A percentile compares a stretch with the other conserved stretches of the same genome.
Evolutionary conservation across 1,140 invertebrate species (phyloP).

Genomic region (Penaeus japonicus): DNA sequence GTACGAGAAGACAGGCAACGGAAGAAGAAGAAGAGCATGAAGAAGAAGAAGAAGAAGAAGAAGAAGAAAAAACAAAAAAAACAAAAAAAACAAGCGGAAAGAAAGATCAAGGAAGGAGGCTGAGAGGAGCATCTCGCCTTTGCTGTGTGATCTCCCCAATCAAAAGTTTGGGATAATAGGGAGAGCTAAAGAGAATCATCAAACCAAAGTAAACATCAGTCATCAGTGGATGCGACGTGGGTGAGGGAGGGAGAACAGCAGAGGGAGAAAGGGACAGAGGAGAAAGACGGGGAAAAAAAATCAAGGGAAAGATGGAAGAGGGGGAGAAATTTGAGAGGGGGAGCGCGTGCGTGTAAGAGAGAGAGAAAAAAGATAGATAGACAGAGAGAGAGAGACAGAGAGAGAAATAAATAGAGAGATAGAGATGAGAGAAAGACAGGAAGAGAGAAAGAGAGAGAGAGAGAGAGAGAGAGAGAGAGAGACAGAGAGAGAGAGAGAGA

Average conservation of each 20-base stretch:
- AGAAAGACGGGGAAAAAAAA: neutral
- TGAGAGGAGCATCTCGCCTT: no score
- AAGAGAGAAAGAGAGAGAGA: conserved; percentile 33
- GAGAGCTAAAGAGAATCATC: no score
- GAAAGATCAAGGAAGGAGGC: no score
- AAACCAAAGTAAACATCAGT: no score
- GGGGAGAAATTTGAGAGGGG: no score
- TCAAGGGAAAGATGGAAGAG: neutral
- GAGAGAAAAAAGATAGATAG: neutral
- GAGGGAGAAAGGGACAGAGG: conserved; percentile 28
- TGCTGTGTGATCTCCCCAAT: no score
- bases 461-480: neutral
- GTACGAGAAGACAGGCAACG: no score
- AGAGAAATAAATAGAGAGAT: neutral
- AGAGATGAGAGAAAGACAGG: neutral
- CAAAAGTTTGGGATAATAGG: no score
- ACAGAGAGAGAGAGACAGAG: neutral
- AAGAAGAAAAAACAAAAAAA: no score
- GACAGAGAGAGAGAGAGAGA: conserved; percentile 2
- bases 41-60: no score
- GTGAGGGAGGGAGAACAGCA: conserved; percentile 13
- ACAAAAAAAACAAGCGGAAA: no score
- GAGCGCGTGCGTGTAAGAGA: neutral
- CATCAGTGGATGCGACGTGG: neutral
- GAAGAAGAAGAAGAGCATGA: no score